These are phyloP conservation scores for Girardinichthys multiradiatus DNA, from an alignment of 2,113 vertebrate species.

Conservation along the genomic window DNA sequence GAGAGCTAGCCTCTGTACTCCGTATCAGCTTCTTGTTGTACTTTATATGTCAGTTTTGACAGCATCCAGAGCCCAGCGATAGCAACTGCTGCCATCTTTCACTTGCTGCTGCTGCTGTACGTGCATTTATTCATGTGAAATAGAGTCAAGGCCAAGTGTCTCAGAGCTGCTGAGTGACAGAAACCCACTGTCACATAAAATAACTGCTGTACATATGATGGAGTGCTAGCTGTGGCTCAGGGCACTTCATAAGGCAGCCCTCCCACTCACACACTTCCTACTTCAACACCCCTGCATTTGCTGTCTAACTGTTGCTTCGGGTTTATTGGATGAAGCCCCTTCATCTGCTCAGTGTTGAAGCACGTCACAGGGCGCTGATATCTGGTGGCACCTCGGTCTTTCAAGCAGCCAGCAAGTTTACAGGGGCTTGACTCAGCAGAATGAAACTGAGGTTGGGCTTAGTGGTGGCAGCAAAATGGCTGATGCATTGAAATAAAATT, in stretches of 20 bases:
- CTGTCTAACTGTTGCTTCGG: conserved; percentile 51
- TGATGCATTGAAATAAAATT: conserved; percentile 38
- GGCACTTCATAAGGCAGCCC: conserved; percentile 47
- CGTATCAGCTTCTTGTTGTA: conserved; percentile 34
- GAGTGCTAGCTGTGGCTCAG: conserved; percentile 60
- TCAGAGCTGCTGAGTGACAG: conserved; percentile 60
- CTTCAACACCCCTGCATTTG: conserved; percentile 9
- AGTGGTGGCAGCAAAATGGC: conserved; percentile 10
- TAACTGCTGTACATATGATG: conserved; percentile 64
- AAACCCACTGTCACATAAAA: conserved; percentile 70
- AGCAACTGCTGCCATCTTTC: conserved; percentile 21
- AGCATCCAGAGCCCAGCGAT: conserved; percentile 29
- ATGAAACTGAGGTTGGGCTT: conserved; percentile 30
- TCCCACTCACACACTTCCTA: neutral
- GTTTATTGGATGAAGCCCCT: conserved; percentile 71
- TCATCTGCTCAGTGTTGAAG: conserved; percentile 76
- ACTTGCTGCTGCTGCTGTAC: conserved; percentile 24
- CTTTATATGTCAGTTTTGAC: conserved; percentile 39
- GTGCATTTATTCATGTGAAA: conserved; percentile 67
- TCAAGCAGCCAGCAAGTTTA: conserved; percentile 32
- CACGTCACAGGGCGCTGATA: conserved; percentile 60
- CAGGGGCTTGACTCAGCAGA: conserved; percentile 35
- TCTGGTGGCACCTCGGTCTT: conserved; percentile 66
- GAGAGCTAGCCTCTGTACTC: conserved; percentile 11
- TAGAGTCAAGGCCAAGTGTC: conserved; percentile 59